Base-by-base conservation (phyloP, 30 jellyfish, hydroid and myxozoan genomes). In the Hydractinia echinata region DNA sequence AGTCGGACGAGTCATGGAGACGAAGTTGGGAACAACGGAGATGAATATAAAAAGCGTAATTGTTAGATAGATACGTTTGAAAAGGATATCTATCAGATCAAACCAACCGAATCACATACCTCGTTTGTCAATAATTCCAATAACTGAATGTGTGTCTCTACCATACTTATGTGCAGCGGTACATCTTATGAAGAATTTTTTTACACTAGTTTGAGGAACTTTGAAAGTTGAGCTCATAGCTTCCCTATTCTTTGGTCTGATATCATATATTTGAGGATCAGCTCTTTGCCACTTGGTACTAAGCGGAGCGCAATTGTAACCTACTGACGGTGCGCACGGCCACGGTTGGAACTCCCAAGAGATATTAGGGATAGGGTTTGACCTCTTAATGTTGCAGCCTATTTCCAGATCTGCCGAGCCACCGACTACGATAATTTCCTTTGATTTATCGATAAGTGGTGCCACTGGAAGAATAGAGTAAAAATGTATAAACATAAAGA, bases 291-390 rank as follows among this genome's bases (percentile, higher is more conserved):
- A 77, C 16, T 60, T 14, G n/a, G 85, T 4, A 5, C 53, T 11
- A 53, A 77, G 51, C 19, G 85, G 85, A 7, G 53, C 82, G 53
- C 85, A 77, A 18, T 77, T 66, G 60, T 44, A 54, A 15, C 74
- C 74, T 4, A 53, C 61, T 8, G 81, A 7, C 8, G 85, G 61
- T n/a, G 81, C 11, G 54, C 96, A 89, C 4, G 92, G 79, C 96
- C 96, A 89, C 4, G 88, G 81, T 64, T 89, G 96, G 62, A 55
- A 79, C 18, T 69, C 67, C 96, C 96, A 89, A 6, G 82, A 55
- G 21, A 89, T 83, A 10, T 68, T 73, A 9, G 96, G 96, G 16
- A 73, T 70, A 10, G 96, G 96, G 61, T 84, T 89, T n/a, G 88
- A 83, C 54, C 85, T 62, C 48, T 64, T 64, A 11, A 81, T 81